phyloP scores from a whole-genome alignment of 2,888 invertebrate species.

The Netelia virgata region DNA sequence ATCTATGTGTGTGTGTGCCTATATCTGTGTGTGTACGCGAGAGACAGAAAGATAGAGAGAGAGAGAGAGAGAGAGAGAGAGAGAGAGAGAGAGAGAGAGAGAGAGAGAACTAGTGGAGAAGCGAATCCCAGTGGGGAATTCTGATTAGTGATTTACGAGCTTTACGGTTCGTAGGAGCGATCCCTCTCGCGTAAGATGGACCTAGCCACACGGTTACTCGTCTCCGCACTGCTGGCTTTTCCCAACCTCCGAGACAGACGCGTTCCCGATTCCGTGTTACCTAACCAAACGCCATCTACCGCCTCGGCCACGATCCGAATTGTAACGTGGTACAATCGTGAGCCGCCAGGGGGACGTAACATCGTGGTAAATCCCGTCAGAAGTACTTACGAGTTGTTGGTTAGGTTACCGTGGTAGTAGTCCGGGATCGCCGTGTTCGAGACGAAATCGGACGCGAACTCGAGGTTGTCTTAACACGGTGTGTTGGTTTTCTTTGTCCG shows the following conservation, averaged over 20 bases:
- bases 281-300: constrained; percentile 26
- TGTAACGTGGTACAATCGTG: background rate
- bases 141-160: constrained; percentile 83
- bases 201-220: constrained; percentile 53
- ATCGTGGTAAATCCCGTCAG: constrained; percentile 81
- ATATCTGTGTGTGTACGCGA: background rate
- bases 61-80: too few species aligned
- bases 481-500: constrained; percentile 19
- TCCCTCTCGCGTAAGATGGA: constrained; percentile 64
- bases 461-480: background rate
- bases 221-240: constrained; percentile 51
- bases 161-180: constrained; percentile 74
- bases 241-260: constrained; percentile 55
- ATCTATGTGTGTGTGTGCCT: too few species aligned
- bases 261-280: constrained; percentile 18
- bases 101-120: background rate
- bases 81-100: constrained; percentile 39
- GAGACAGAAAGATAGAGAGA: too few species aligned
- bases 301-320: background rate
- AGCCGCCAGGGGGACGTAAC: constrained; percentile 13
- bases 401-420: constrained; percentile 69
- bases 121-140: constrained; percentile 73
- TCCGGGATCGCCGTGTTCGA: constrained; percentile 70
- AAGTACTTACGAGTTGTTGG: constrained; percentile 81
- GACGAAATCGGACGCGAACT: constrained; percentile 29